phyloP scores from a whole-genome alignment of 2,113 vertebrate genomes.

The Chloebia gouldiae region DNA sequence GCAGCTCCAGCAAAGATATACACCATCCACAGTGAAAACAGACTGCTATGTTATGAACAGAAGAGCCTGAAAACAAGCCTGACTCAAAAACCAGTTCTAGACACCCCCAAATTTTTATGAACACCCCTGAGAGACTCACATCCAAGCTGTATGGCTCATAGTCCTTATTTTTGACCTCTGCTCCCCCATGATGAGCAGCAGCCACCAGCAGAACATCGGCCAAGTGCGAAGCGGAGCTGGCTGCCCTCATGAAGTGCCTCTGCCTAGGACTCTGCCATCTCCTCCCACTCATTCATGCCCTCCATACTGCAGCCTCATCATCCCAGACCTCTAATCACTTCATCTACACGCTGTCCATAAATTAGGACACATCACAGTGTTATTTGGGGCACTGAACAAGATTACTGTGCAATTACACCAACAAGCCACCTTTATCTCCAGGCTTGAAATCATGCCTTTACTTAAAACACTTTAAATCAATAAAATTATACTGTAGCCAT shows the following conservation, averaged over 20 bases:
- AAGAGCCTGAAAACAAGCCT: neutral
- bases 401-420: conserved; percentile 63
- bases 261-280: conserved; percentile 19
- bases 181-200: neutral
- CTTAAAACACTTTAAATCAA: conserved; percentile 65
- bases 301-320: conserved; percentile 32
- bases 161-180: neutral
- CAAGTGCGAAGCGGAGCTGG: neutral
- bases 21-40: neutral
- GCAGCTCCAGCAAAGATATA: neutral
- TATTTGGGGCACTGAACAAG: conserved; percentile 55
- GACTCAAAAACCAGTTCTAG: neutral
- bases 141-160: neutral
- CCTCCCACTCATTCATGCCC: conserved; percentile 63
- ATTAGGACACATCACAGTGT: conserved; percentile 46
- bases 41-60: neutral
- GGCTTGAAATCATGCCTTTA: conserved; percentile 51
- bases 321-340: conserved; percentile 53
- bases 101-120: neutral
- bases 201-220: neutral
- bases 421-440: conserved; percentile 44
- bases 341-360: conserved; percentile 32
- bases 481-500: conserved; percentile 51
- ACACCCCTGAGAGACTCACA: no score
- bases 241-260: neutral